A percentile compares a stretch with the other conserved stretches of the same genome.
Evolutionary conservation across 2,797 vertebrate genomes (phyloP).

Genomic region (Heteromormyrus szaboi): DNA sequence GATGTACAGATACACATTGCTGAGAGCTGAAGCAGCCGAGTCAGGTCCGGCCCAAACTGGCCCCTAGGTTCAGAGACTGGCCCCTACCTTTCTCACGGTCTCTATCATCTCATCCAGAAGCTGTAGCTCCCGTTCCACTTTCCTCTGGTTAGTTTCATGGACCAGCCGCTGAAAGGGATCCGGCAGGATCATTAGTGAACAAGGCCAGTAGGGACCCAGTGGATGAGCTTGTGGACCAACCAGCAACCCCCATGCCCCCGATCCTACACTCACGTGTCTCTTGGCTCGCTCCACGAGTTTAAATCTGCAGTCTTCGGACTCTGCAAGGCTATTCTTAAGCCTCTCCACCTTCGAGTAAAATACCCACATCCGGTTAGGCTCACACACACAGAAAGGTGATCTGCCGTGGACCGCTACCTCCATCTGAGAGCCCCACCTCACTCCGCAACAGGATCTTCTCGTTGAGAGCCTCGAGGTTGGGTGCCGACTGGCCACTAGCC

Average conservation of each 20-base stretch:
- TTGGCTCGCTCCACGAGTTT: constrained; percentile 65
- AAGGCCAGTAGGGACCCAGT: no score
- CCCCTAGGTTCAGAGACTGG: not conserved
- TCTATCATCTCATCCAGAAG: constrained; percentile 60
- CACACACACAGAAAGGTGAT: not conserved
- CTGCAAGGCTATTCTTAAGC: constrained; percentile 53
- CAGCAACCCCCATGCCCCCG: no score
- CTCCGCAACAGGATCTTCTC: constrained; percentile 58
- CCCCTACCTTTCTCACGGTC: constrained; percentile 59
- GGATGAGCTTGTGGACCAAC: not conserved
- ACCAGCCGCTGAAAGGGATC: constrained; percentile 55
- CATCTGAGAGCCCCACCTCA: constrained; percentile 45
- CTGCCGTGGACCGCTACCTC: not conserved
- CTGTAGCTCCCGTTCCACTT: constrained; percentile 61
- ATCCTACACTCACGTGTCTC: constrained; percentile 55
- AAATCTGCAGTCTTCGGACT: constrained; percentile 49
- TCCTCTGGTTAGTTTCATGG: constrained; percentile 60
- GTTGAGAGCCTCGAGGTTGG: constrained; percentile 43
- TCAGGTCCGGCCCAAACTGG: not conserved
- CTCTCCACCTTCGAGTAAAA: constrained; percentile 25
- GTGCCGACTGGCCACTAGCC: constrained; percentile 31
- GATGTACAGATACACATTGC: not conserved
- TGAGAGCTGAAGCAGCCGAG: not conserved
- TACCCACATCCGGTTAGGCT: not conserved
- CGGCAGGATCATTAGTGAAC: not conserved